Evolutionary conservation across 2,888 invertebrate genomes (phyloP).

Genomic region (Cartodere bifasciata): DNA sequence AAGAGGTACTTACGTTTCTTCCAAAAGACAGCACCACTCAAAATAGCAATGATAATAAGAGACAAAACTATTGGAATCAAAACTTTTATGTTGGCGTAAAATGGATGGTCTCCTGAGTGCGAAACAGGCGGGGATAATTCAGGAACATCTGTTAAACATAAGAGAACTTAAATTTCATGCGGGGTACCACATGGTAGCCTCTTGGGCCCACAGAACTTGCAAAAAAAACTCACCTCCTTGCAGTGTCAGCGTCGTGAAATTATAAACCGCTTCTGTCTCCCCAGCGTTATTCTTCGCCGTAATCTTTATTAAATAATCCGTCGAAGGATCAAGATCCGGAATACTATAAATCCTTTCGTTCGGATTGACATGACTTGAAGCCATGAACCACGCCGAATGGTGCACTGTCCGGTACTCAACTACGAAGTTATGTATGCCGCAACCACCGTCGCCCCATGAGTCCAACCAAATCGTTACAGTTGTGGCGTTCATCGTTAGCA

Average conservation of each 20-base stretch:
- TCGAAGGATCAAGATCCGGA: conserved; percentile 60
- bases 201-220: background rate
- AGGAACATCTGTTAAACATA: conserved; percentile 37
- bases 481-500: conserved; percentile 74
- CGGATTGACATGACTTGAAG: conserved; percentile 70
- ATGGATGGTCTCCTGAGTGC: conserved; percentile 50
- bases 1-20: conserved; percentile 48
- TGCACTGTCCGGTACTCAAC: conserved; percentile 62
- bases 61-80: conserved; percentile 51
- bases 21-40: conserved; percentile 60
- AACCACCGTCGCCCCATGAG: conserved; percentile 82
- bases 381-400: conserved; percentile 61
- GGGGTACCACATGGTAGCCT: background rate
- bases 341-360: conserved; percentile 73
- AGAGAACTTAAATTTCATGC: background rate
- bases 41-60: conserved; percentile 49
- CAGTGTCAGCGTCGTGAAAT: conserved; percentile 69
- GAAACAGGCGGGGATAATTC: conserved; percentile 55
- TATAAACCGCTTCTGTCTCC: conserved; percentile 68
- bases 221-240: conserved; percentile 51
- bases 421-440: conserved; percentile 74
- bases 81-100: conserved; percentile 53
- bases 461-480: conserved; percentile 78
- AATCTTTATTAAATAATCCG: conserved; percentile 60
- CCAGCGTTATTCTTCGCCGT: conserved; percentile 82